Percentiles rank a stretch among this genome's conserved stretches.
These are phyloP conservation scores for Amyelois transitella DNA, from an alignment of 1,140 invertebrate species.

Conservation along the genomic window DNA sequence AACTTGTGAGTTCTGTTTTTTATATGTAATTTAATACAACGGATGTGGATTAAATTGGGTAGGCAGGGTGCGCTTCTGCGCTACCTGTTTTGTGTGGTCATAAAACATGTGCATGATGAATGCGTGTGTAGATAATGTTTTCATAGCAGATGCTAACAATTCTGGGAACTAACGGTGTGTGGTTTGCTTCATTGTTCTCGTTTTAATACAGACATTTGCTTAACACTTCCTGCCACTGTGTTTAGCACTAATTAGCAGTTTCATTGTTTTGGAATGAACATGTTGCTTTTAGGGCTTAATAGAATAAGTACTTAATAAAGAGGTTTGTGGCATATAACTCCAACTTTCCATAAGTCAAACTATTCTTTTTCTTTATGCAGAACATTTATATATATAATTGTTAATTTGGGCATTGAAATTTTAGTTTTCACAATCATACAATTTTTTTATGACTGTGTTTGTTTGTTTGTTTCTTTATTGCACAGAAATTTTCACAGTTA, in stretches of 20 bases:
- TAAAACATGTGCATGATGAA: slow-evolving; percentile 32
- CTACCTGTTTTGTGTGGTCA: slow-evolving; percentile 65
- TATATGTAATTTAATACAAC: slow-evolving; percentile 62
- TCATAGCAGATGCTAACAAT: slow-evolving; percentile 34
- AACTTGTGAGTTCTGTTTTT: slow-evolving; percentile 62
- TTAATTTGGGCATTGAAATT: too few relatives aligned
- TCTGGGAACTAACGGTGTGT: slow-evolving; percentile 39
- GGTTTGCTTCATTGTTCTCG: slow-evolving; percentile 48
- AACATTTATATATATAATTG: too few relatives aligned
- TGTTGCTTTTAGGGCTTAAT: neutral
- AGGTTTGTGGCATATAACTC: neutral
- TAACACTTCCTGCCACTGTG: slow-evolving; percentile 49
- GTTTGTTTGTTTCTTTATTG: too few relatives aligned
- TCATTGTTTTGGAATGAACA: slow-evolving; percentile 19
- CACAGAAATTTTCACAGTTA: too few relatives aligned
- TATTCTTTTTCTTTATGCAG: too few relatives aligned
- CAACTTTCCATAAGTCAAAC: too few relatives aligned
- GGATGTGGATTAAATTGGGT: slow-evolving; percentile 71
- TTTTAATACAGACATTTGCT: slow-evolving; percentile 35
- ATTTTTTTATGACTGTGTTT: too few relatives aligned
- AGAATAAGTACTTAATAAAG: neutral
- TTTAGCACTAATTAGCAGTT: slow-evolving; percentile 47
- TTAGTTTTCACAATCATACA: too few relatives aligned
- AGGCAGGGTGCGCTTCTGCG: slow-evolving; percentile 56
- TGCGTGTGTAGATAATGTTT: slow-evolving; percentile 35